Conservation (phyloP, 92 coral and sea anemone species). For the Muricea muricata region DNA sequence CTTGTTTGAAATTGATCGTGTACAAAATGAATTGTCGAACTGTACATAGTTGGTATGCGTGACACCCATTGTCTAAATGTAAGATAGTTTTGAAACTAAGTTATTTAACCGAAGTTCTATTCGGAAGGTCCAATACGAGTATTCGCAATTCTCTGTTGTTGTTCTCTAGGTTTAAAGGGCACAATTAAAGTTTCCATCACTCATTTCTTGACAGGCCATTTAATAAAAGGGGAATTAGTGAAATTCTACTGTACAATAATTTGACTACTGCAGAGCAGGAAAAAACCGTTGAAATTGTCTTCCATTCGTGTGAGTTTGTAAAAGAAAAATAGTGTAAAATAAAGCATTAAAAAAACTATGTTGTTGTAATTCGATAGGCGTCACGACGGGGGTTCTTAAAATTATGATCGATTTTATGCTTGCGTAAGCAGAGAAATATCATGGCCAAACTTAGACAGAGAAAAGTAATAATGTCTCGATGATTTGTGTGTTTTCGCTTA, state of each 20-base stretch:
- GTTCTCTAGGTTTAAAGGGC: not conserved
- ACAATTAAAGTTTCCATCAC: not conserved
- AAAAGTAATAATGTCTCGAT: too few relatives aligned
- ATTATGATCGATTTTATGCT: not conserved
- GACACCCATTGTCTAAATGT: conserved; percentile 31
- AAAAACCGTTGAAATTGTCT: not conserved
- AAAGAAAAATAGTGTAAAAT: conserved; percentile 15
- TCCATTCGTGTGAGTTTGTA: conserved; percentile 13
- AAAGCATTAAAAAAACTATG: not conserved
- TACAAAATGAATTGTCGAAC: conserved; percentile 37
- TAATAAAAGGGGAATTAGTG: not conserved
- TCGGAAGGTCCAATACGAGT: not conserved
- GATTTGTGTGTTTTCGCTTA: too few relatives aligned
- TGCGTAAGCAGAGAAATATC: not conserved
- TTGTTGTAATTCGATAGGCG: conserved; percentile 11
- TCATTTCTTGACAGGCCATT: not conserved
- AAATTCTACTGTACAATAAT: conserved; percentile 4
- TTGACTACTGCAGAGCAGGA: conserved; percentile 1
- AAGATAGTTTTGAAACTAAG: conserved; percentile 40
- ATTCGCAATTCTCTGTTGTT: conserved; percentile 8
- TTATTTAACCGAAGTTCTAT: conserved; percentile 25
- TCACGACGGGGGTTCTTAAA: not conserved
- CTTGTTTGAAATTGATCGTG: conserved; percentile 16
- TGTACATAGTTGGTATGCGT: conserved; percentile 11
- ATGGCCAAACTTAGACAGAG: not conserved